phyloP scores from a whole-genome alignment of 53 echinoderm and acorn worm species.

The Mesocentrotus franciscanus region DNA sequence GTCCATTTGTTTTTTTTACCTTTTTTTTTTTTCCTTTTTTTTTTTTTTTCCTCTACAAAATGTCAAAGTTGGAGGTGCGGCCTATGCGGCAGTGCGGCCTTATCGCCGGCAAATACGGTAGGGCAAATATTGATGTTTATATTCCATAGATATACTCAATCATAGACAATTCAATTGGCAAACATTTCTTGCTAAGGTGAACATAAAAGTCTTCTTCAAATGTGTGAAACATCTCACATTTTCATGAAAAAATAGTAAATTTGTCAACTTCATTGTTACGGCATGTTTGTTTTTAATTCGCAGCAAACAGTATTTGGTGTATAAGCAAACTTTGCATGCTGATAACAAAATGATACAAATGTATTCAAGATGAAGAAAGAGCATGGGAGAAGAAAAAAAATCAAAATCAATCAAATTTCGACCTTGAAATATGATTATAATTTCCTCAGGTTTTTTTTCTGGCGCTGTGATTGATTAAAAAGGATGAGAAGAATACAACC shows the following conservation, averaged over 20 bases:
- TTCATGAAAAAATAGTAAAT: not conserved
- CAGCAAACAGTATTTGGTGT: not conserved
- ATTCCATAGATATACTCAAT: not conserved
- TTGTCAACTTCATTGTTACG: not conserved
- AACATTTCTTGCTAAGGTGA: not conserved
- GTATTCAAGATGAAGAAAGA: not conserved
- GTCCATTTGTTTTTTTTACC: too few relatives aligned
- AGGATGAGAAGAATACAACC: not conserved
- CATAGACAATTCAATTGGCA: not conserved
- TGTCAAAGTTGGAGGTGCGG: too few relatives aligned
- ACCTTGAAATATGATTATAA: constrained; percentile 6
- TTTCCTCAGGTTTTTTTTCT: not conserved
- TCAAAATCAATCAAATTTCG: not conserved
- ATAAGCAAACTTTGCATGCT: not conserved
- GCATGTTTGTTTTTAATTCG: constrained; percentile 33
- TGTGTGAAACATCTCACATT: constrained; percentile 18
- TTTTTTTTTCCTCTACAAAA: too few relatives aligned
- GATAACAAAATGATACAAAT: not conserved
- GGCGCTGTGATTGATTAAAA: not conserved
- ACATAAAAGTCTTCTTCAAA: not conserved
- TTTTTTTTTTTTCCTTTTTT: too few relatives aligned
- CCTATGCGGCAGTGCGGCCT: too few relatives aligned
- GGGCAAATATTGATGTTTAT: not conserved
- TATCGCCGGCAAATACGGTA: too few relatives aligned
- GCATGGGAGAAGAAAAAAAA: not conserved